Base-by-base conservation (phyloP, 1,140 invertebrate species). In the Drosophila sucinea region DNA sequence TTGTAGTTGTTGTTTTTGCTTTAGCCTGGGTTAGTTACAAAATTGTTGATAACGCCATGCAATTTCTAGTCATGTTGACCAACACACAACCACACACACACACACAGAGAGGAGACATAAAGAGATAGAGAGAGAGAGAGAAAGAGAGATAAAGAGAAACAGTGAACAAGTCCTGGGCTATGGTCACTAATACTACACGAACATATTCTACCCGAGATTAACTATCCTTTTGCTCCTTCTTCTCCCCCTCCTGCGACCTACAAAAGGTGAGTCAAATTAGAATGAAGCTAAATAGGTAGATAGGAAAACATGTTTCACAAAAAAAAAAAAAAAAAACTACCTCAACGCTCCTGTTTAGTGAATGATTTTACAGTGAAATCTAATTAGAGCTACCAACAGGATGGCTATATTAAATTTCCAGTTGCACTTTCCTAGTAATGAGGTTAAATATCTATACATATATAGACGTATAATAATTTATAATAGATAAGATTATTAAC, bases 41-140 rank as follows among this genome's bases (percentile, higher is more conserved):
- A 68, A 78, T 69, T 62, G 70, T 73, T 81, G 79, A 81, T 81
- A 81, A 81, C 70, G 79, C 77, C 66, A 77, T 66, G 71, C 73
- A 75, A 75, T 75, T 75, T 75, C 73, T 73, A 75, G 73, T 75
- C 71, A 75, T 70, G 73, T 70, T 76, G 73, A 70, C 73, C 73
- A 76, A 55, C 66, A 76, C 54, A 62, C 69, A 66, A 23, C 25
- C 44, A 51, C 44, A 25, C 23, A 25, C 44, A 25, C 44, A 33
- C 5, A 23, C 1, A 35, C n/a, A 56, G 5, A 27, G 7, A 25
- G 8, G 3, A 35, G 2, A 38, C 2, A 38, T 10, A 35, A 1
- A 6, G 4, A 51, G 23, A 51, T 8, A 27, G 2, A 51, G 7
- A 10, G n/a, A 27, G 5, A 41, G 11, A 6, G 44, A 51, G 44